Evolutionary conservation across 2,113 vertebrate species (phyloP).

Genomic region (Anhinga rufa): DNA sequence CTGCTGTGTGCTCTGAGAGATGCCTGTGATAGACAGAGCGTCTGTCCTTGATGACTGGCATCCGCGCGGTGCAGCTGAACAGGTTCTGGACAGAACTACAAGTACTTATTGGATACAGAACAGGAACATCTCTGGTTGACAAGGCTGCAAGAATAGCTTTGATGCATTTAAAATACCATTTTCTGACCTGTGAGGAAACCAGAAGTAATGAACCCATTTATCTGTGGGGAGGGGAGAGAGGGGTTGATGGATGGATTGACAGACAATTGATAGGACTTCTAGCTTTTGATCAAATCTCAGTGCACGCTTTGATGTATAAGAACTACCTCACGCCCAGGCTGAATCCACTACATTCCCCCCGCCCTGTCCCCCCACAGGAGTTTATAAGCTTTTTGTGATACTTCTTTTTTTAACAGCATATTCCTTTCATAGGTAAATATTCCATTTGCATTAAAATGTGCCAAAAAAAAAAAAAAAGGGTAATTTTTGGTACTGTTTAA

Average conservation of each 20-base stretch:
- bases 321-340: background rate
- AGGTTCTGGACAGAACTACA: background rate
- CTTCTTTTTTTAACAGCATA: background rate
- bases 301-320: background rate
- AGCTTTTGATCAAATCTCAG: background rate
- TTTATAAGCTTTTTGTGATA: background rate
- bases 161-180: background rate
- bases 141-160: background rate
- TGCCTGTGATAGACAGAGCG: background rate
- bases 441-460: background rate
- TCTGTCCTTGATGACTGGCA: background rate
- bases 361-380: background rate
- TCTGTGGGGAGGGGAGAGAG: background rate
- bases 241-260: background rate
- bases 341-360: background rate
- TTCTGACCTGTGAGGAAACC: background rate
- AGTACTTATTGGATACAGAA: background rate
- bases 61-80: background rate
- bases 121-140: background rate
- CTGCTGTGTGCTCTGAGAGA: background rate
- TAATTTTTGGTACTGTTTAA: background rate
- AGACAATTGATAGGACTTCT: background rate
- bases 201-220: background rate
- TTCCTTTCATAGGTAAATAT: background rate
- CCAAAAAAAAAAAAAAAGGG: background rate